phyloP scores from a whole-genome alignment of 2,797 vertebrate genomes.

The Apogon talboti region DNA sequence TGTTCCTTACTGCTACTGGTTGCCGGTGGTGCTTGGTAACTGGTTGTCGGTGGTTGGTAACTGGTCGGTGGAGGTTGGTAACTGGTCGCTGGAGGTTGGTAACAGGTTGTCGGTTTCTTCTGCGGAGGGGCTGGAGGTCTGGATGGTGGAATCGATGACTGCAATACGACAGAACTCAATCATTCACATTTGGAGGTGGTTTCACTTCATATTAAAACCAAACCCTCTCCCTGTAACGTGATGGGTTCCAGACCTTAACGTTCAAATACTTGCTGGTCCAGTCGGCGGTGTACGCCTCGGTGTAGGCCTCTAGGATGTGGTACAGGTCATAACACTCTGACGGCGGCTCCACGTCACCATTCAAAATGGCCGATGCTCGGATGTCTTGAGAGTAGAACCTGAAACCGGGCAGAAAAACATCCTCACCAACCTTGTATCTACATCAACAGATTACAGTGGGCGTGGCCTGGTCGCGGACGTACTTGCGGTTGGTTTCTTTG shows the following conservation, averaged over 20 bases:
- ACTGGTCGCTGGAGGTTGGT: neutral
- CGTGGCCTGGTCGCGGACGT: constrained; percentile 27
- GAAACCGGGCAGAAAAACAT: neutral
- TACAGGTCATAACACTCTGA: constrained; percentile 89
- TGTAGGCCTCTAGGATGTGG: constrained; percentile 86
- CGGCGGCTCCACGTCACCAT: constrained; percentile 90
- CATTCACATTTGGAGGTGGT: too few species aligned
- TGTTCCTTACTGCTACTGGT: neutral
- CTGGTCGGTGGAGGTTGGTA: neutral
- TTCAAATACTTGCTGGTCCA: constrained; percentile 79
- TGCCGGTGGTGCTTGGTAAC: neutral
- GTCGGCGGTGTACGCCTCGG: constrained; percentile 87
- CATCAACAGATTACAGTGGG: neutral
- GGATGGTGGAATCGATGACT: constrained; percentile 51
- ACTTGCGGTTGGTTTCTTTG: constrained; percentile 98
- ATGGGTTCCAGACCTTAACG: constrained; percentile 62
- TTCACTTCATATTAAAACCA: too few species aligned
- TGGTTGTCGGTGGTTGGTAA: neutral
- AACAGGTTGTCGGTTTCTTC: too few species aligned
- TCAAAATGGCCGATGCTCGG: constrained; percentile 91
- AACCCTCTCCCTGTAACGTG: too few species aligned
- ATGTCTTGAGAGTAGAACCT: constrained; percentile 94
- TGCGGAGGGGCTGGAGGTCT: constrained; percentile 51
- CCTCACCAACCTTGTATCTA: too few species aligned
- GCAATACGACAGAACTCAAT: neutral